Evolutionary conservation across 1,140 invertebrate species (phyloP), one percentile per base, ranked within the genome.

Genomic region (Lethrus apterus): DNA sequence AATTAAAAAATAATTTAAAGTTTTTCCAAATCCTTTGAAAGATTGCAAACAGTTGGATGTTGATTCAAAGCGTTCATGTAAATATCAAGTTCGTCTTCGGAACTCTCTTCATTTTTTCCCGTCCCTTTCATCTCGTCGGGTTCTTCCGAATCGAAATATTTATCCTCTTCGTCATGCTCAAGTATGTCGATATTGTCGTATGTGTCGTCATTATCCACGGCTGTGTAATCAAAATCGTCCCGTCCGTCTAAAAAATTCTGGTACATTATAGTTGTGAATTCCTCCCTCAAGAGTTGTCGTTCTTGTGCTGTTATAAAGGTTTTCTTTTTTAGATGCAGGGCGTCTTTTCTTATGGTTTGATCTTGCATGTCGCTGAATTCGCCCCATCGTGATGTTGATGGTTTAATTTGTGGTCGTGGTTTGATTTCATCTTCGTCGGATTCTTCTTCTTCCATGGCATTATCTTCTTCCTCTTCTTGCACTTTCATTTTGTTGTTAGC

Each of bases 191-290:
- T 63, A 57, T 85, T 79, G 74, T 93, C 89, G 67, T 87, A 89
- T 14, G 79, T 76, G 24, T 80, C 73, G 70, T 91, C 87, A 47
- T 81, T 70, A 64, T 91, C 87, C 0, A 90, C 77, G 45, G 66
- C 68, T 36, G 72, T 73, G 57, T 95, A 95, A 68, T 94, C 86
- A 74, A 90, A 86, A 55, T 88, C 80, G 69, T 95, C 92, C 60
- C 82, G 79, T 0, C 92, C 91, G 55, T 83, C 76, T 19, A 95
- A 62, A 68, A 95, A 96, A 62, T 77, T 83, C 56, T 82, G 76
- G 63, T 91, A 86, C 92, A 96, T 95, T 51, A 84, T 77, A 26
- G 83, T 81, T 10, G 87, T 67, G 66, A 94, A 95, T 68, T 95
- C 91, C 58, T 88, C 74, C 49, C 76, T 74, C 1, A 93, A 63